These are phyloP conservation scores for Podargus strigoides DNA, from an alignment of 2,797 vertebrate genomes.

Conservation along the genomic window DNA sequence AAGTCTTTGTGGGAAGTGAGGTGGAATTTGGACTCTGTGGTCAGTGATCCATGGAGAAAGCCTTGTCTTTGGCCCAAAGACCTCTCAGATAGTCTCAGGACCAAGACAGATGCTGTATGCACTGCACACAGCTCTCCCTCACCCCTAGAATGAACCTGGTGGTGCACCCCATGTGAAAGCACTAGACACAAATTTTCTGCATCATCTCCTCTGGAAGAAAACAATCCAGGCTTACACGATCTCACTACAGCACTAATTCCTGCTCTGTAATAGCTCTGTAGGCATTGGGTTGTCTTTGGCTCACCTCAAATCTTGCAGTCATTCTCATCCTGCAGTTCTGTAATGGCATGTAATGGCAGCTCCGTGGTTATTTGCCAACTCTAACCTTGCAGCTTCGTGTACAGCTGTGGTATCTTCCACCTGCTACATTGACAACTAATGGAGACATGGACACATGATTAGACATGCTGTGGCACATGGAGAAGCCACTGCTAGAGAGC, in stretches of 20 bases:
- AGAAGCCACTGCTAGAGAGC: neutral
- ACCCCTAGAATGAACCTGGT: neutral
- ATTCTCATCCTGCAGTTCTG: constrained; percentile 85
- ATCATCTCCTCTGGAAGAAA: neutral
- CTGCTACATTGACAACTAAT: constrained; percentile 63
- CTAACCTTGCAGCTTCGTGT: constrained; percentile 81
- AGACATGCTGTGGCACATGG: neutral
- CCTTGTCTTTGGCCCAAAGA: neutral
- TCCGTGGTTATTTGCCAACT: constrained; percentile 83
- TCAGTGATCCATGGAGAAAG: neutral
- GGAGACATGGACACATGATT: neutral
- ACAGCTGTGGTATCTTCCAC: constrained; percentile 85
- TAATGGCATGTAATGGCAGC: constrained; percentile 79
- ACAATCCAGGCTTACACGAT: neutral
- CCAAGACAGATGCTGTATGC: neutral
- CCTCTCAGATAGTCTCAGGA: neutral
- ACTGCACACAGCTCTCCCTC: neutral
- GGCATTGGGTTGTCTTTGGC: neutral
- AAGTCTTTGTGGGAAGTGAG: neutral
- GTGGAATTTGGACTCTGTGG: neutral
- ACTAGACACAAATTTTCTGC: neutral
- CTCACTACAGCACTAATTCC: neutral
- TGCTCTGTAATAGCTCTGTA: neutral
- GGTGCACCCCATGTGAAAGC: rapidly evolving
- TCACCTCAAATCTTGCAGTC: constrained; percentile 88